Conservation (phyloP, 35 echinoderm and acorn worm species). For the Apostichopus japonicus region DNA sequence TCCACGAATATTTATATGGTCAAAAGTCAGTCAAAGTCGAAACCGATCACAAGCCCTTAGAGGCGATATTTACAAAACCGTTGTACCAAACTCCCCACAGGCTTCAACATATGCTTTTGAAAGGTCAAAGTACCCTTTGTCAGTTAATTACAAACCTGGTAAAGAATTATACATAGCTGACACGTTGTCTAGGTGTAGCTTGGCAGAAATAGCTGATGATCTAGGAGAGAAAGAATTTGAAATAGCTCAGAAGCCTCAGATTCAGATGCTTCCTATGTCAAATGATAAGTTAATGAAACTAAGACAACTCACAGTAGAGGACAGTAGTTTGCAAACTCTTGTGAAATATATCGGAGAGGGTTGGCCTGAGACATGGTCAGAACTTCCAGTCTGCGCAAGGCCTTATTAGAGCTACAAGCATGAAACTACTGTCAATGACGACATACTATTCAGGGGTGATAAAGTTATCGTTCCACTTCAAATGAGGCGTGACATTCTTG, state of each 20-base stretch:
- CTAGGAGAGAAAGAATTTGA: constrained; percentile 12
- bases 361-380: too few species aligned
- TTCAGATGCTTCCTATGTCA: background rate
- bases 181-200: background rate
- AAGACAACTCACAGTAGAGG: too few species aligned
- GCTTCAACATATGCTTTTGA: background rate
- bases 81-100: background rate
- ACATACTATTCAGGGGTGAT: too few species aligned
- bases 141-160: background rate
- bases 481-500: background rate
- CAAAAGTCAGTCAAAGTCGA: constrained; percentile 18
- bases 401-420: too few species aligned
- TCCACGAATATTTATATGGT: constrained; percentile 17
- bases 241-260: background rate
- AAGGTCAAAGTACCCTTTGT: background rate
- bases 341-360: too few species aligned
- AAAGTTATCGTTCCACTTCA: background rate
- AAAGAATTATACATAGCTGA: background rate
- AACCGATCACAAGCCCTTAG: constrained; percentile 38
- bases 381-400: too few species aligned
- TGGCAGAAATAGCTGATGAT: background rate
- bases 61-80: constrained; percentile 29
- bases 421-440: too few species aligned
- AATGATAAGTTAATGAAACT: background rate
- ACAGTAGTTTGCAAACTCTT: too few species aligned